Evolutionary conservation across 1,140 invertebrate species (phyloP), one percentile per base, ranked within the genome.

Genomic region (Drosophila guanche): DNA sequence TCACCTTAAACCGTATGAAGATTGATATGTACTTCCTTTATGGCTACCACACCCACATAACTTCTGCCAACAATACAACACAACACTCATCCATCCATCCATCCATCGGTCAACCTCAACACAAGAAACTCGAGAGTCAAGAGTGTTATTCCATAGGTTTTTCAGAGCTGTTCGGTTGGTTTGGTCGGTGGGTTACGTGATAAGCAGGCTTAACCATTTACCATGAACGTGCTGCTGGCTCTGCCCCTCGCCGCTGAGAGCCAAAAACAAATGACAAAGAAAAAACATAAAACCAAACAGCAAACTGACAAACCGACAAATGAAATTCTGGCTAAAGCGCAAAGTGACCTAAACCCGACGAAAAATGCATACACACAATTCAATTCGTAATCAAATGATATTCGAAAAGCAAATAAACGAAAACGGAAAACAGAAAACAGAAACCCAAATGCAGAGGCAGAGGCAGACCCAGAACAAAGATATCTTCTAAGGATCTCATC

Each of bases 141-240:
- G 52, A 67, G 60, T 66, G 65, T 29, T 73, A 56, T 74, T 72
- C 68, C 59, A 43, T 52, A 51, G 68, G 43, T 72, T 62, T 27
- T 16, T 47, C 10, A 37, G 33, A 50, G 47, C 23, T 72, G 14
- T 45, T 33, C 52, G 29, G 25, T 43, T 50, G 40, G 48, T 51
- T 53, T 37, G 51, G 57, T 54, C 50, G 59, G 56, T 75, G 50
- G 57, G 45, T 56, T 86, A 86, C 81, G 81, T 88, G 81, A 86
- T 81, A 73, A 70, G 83, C 83, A 78, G 78, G 63, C 83, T 70
- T 70, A 85, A 85, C 55, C 61, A 60, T 77, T 67, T 77, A 53
- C 51, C 59, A 41, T 52, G 45, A 61, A 86, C 83, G 81, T 86
- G 77, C 73, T 85, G 81, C 25, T 27, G 25, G 25, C 25, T 20